These are phyloP conservation scores for Tenualosa ilisha DNA, from an alignment of 2,797 vertebrate species.

Conservation along the genomic window DNA sequence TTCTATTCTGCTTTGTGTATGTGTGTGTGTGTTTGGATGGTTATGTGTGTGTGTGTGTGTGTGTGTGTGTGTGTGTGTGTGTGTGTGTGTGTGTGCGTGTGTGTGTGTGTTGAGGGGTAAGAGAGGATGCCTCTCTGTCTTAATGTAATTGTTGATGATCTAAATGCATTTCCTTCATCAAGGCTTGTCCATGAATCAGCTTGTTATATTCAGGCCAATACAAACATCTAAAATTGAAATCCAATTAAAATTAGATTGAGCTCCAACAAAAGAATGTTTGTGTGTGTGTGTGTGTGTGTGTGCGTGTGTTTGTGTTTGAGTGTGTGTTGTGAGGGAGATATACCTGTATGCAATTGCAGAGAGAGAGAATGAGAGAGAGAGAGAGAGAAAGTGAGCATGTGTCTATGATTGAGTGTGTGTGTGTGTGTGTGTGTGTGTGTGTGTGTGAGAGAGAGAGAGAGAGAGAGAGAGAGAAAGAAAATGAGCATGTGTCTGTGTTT, in stretches of 20 bases:
- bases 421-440: background rate
- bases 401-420: background rate
- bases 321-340: background rate
- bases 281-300: background rate
- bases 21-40: background rate
- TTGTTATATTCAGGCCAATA: background rate
- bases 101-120: background rate
- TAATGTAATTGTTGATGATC: background rate
- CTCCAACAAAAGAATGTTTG: slow-evolving; percentile 17
- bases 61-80: background rate
- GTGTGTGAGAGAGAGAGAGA: background rate
- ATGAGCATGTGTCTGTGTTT: background rate
- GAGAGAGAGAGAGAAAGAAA: background rate
- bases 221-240: background rate
- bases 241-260: slow-evolving; percentile 26
- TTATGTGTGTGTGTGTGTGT: background rate
- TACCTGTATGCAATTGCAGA: no score
- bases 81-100: background rate
- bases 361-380: background rate
- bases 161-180: background rate
- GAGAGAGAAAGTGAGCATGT: slow-evolving; percentile 14
- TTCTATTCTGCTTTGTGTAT: background rate
- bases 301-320: background rate
- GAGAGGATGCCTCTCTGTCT: background rate
- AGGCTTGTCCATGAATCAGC: background rate